Evolutionary conservation across 2,888 invertebrate species (phyloP), one percentile per base, ranked within the genome.

Genomic region (Ecdyonurus torrentis): DNA sequence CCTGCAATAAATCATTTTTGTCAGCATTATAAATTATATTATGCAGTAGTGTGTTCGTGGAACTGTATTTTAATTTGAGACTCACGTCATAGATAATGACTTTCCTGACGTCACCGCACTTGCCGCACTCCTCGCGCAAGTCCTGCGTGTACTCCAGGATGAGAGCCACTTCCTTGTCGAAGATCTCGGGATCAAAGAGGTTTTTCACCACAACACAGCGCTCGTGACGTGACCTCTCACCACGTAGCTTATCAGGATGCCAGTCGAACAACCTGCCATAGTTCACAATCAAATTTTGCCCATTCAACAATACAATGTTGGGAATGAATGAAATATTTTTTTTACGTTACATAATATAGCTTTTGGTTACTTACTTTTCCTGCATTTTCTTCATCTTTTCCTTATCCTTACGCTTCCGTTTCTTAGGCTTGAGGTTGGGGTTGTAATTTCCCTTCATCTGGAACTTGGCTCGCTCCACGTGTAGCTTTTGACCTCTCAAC

Each of bases 361-460:
- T 37, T 10, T 37, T 37, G 5, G 60, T 53, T 23, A 65, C 76
- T 74, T 74, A 88, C 84, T 92, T 95, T 72, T 95, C 90, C 72
- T 97, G 91, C 76, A 88, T 86, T 74, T 92, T 92, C 75, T 90
- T 91, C 63, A 92, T 73, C 72, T 94, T 96, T 67, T 96, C 91
- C 69, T 92, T 86, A 67, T 93, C 92, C 68, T 87, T 87, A 65
- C 82, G 76, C 73, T 90, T 90, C 74, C 86, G 89, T 74, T 89
- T 87, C 74, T 92, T 95, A 0, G 93, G 93, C 74, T 93, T 94
- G 63, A 93, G 81, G 0, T 85, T 83, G 1, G 98, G 97, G 78
- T 99, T 91, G 74, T 91, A 99, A 59, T 82, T 80, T 18, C 96
- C 97, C 75, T 97, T 97, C 82, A 95, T 79, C 75, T 94, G 85